Evolutionary conservation across 2,888 invertebrate species (phyloP).

Genomic region (Cerastis leucographa): DNA sequence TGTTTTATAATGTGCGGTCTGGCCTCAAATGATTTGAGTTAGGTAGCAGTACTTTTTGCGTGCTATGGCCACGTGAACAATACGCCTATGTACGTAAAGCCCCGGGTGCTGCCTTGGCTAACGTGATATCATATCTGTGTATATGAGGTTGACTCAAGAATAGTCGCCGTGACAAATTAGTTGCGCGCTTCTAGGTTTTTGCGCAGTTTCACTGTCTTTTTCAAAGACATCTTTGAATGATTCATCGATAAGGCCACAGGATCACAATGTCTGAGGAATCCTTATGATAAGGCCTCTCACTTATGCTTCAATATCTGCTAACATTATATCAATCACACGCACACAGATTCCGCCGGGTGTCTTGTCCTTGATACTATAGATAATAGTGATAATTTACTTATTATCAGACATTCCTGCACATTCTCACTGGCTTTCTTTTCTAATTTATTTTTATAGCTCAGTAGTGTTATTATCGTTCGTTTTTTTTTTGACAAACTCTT

Average conservation of each 20-base stretch:
- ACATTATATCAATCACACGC: conserved; percentile 46
- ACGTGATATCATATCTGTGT: neutral
- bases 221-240: neutral
- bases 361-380: conserved; percentile 43
- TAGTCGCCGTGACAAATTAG: neutral
- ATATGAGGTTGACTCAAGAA: neutral
- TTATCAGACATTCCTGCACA: conserved; percentile 42
- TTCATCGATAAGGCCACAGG: conserved; percentile 38
- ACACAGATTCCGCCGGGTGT: conserved; percentile 25
- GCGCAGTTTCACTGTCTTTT: conserved; percentile 8
- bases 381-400: conserved; percentile 54
- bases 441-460: conserved; percentile 15
- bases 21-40: neutral
- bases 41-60: neutral
- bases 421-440: conserved; percentile 13
- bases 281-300: conserved; percentile 52
- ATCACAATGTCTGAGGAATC: conserved; percentile 31
- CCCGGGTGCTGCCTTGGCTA: neutral
- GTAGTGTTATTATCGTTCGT: neutral
- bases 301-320: conserved; percentile 45
- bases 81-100: neutral
- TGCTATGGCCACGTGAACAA: neutral
- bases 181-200: neutral
- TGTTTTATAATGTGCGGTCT: neutral
- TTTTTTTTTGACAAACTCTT: neutral